Percentiles rank a stretch among this genome's conserved stretches.
Conservation (phyloP, 1,140 invertebrate genomes). For the Zophobas atratus region DNA sequence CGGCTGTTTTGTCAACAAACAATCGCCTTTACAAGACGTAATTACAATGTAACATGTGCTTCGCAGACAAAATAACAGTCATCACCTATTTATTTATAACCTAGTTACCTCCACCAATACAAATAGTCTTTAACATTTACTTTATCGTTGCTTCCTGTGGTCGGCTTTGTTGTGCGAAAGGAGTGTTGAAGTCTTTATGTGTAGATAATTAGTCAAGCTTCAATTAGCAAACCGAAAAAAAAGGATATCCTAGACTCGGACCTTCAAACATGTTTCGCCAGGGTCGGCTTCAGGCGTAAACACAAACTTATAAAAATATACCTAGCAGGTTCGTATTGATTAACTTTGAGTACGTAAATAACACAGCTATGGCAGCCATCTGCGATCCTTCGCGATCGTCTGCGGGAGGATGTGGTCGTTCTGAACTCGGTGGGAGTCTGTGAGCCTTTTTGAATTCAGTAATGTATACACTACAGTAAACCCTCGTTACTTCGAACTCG, state of each 20-base stretch:
- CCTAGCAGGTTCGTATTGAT: too few relatives aligned
- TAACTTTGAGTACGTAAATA: too few relatives aligned
- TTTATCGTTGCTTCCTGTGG: background rate
- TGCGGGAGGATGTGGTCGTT: too few relatives aligned
- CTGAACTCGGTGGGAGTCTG: too few relatives aligned
- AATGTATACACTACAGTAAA: too few relatives aligned
- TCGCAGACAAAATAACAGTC: constrained; percentile 19
- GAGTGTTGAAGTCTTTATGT: background rate
- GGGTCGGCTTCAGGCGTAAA: too few relatives aligned
- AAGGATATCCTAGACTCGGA: background rate
- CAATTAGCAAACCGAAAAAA: background rate
- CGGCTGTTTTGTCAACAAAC: constrained; percentile 1
- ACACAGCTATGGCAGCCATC: too few relatives aligned
- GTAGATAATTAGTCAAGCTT: background rate
- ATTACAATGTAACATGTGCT: constrained; percentile 15
- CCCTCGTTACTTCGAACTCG: too few relatives aligned
- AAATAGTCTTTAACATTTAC: background rate
- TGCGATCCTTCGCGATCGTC: too few relatives aligned
- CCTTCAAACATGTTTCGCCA: too few relatives aligned
- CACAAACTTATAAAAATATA: too few relatives aligned
- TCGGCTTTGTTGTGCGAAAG: background rate
- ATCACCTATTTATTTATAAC: constrained; percentile 26
- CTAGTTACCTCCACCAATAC: constrained; percentile 14
- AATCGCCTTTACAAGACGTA: constrained; percentile 10
- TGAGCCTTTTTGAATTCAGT: too few relatives aligned